Evolutionary conservation across 2,888 invertebrate genomes (phyloP).

Genomic region (Troides oblongomaculatus): DNA sequence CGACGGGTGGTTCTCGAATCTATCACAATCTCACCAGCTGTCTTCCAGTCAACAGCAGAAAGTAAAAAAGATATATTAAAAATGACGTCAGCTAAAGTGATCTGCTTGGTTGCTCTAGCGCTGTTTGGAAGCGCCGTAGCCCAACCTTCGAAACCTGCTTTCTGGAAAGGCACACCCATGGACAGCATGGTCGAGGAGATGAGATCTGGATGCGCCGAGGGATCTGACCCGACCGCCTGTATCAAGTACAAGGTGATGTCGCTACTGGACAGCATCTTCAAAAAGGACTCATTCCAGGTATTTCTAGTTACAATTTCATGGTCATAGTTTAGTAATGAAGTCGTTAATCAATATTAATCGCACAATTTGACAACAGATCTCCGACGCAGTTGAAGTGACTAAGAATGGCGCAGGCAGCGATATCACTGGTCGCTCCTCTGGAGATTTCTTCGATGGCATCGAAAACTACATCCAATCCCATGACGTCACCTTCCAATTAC

Average conservation of each 20-base stretch:
- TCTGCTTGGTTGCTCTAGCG: slow-evolving; percentile 73
- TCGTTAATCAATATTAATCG: not conserved
- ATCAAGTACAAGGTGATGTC: slow-evolving; percentile 91
- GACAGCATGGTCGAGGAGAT: slow-evolving; percentile 88
- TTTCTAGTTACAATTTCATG: not conserved
- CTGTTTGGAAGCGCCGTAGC: slow-evolving; percentile 80
- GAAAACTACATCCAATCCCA: slow-evolving; percentile 87
- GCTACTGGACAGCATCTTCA: slow-evolving; percentile 87
- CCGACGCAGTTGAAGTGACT: slow-evolving; percentile 86
- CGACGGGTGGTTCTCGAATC: slow-evolving; percentile 68
- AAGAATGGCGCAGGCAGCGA: slow-evolving; percentile 85
- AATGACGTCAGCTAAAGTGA: slow-evolving; percentile 73
- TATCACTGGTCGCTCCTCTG: slow-evolving; percentile 79
- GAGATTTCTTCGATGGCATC: slow-evolving; percentile 83
- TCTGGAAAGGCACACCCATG: slow-evolving; percentile 86
- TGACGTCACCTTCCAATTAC: slow-evolving; percentile 88
- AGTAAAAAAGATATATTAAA: slow-evolving; percentile 42
- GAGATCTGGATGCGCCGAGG: slow-evolving; percentile 85
- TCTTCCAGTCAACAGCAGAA: slow-evolving; percentile 67
- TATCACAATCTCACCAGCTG: slow-evolving; percentile 71
- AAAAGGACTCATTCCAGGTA: slow-evolving; percentile 89
- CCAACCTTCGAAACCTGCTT: slow-evolving; percentile 82
- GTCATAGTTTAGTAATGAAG: not conserved
- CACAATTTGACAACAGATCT: slow-evolving; percentile 75
- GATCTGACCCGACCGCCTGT: slow-evolving; percentile 89